Evolutionary conservation across 2,888 invertebrate genomes (phyloP), one percentile per base, ranked within the genome.

Genomic region (Exocentrus adspersus): DNA sequence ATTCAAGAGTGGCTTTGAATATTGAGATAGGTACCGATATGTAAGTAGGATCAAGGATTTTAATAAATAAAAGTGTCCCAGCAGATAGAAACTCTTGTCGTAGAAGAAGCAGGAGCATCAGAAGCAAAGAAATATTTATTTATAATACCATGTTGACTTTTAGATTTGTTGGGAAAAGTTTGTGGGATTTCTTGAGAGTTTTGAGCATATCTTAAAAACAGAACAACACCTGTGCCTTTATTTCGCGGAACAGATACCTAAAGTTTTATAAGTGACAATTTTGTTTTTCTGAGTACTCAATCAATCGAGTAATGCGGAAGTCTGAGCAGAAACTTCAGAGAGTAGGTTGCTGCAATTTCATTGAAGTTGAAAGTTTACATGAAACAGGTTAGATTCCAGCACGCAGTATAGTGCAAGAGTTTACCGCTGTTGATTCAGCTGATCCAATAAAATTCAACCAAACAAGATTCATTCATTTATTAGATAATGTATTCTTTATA

Each of bases 91-190:
- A 42, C 10, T 19, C 12, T 42, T 28, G 54, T 24, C 6, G 14
- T 12, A 37, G 9, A 10, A 54, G 16, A 41, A 1, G 17, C 2
- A n/a, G 14, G 42, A 17, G 50, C 50, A 50, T 50, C 32, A 41
- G 16, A 59, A 50, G 17, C 28, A 17, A 45, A 17, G 59, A 50
- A 59, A 59, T 42, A 59, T 51, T 24, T 59, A 59, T 37, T 48
- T 50, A 59, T 59, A 59, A 50, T 59, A 24, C 50, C n/a, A 59
- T 41, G 46, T 48, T 59, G 42, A 59, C 59, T 59, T 59, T 59
- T 45, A 51, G 59, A 59, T 59, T 59, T 59, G 50, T 43, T 50
- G 37, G 24, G 59, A 50, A 59, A 59, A 59, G 50, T 59, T 59
- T 17, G 41, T 37, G 42, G 30, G 48, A 41, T 41, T 41, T 37